These are phyloP conservation scores for Sitodiplosis mosellana DNA, from an alignment of 1,140 invertebrate species.

Conservation along the genomic window DNA sequence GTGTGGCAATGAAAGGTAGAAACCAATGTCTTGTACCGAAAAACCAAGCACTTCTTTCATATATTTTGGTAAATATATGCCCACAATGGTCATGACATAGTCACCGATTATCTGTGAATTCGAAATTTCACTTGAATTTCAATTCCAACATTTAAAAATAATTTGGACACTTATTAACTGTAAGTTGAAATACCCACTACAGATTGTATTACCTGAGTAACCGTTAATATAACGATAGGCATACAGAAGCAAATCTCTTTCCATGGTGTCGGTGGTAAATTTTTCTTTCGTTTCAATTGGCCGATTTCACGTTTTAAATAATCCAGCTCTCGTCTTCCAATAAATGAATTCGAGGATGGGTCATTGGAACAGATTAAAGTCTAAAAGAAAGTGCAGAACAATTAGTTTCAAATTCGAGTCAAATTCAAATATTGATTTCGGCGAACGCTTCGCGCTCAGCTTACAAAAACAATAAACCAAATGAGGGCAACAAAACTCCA, in stretches of 20 bases:
- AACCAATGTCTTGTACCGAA: slow-evolving; percentile 51
- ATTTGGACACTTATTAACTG: too few species aligned
- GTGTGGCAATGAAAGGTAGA: slow-evolving; percentile 49
- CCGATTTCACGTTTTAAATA: slow-evolving; percentile 50
- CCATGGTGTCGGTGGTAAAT: slow-evolving; percentile 47
- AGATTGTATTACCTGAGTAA: slow-evolving; percentile 29
- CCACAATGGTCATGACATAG: too few species aligned
- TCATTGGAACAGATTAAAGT: slow-evolving; percentile 50
- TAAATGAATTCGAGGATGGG: slow-evolving; percentile 65
- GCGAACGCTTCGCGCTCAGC: too few species aligned
- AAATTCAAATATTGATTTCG: neutral
- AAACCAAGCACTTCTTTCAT: too few species aligned
- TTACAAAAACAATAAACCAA: slow-evolving; percentile 55
- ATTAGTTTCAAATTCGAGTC: neutral
- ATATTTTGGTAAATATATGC: slow-evolving; percentile 81
- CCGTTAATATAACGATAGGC: slow-evolving; percentile 52
- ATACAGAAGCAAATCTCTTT: slow-evolving; percentile 50
- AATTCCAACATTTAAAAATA: too few species aligned
- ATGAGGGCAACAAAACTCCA: slow-evolving; percentile 55
- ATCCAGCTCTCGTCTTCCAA: slow-evolving; percentile 55
- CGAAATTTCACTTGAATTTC: too few species aligned
- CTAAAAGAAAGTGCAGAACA: slow-evolving; percentile 23
- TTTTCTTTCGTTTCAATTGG: slow-evolving; percentile 24
- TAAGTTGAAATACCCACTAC: too few species aligned
- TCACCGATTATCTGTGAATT: too few species aligned